phyloP scores from a whole-genome alignment of 1,140 invertebrate species.

The Sycophila sp. region DNA sequence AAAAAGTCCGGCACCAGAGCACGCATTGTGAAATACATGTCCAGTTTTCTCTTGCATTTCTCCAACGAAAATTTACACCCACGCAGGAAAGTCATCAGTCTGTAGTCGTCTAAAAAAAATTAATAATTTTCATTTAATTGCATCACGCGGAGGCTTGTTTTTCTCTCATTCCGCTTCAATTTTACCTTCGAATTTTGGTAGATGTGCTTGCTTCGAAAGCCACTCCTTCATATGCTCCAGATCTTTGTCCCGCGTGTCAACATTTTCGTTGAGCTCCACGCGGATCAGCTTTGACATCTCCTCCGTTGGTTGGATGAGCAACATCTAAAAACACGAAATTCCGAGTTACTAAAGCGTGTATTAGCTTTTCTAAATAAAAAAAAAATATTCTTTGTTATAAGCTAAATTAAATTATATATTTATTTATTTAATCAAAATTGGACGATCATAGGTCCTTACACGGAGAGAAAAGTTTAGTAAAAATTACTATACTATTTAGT shows the following conservation, averaged over 20 bases:
- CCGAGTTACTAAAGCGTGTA: too few species aligned
- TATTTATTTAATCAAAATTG: too few species aligned
- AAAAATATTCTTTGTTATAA: too few species aligned
- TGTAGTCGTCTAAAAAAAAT: constrained; percentile 73
- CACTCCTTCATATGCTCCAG: constrained; percentile 75
- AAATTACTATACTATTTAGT: too few species aligned
- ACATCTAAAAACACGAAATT: constrained; percentile 68
- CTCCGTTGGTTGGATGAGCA: constrained; percentile 76
- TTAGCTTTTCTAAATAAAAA: too few species aligned
- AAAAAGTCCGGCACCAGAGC: constrained; percentile 86
- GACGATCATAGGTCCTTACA: too few species aligned
- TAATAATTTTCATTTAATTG: too few species aligned
- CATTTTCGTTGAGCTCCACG: constrained; percentile 79
- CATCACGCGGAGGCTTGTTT: too few species aligned
- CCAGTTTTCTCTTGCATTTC: constrained; percentile 83
- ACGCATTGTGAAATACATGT: constrained; percentile 86
- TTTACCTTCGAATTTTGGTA: constrained; percentile 78
- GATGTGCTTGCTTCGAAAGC: constrained; percentile 77
- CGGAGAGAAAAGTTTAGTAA: neutral
- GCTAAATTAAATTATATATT: too few species aligned
- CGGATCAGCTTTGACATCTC: constrained; percentile 80
- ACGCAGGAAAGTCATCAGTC: constrained; percentile 80
- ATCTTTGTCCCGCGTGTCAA: constrained; percentile 73
- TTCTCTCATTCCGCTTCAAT: too few species aligned
- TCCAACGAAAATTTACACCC: constrained; percentile 87